Evolutionary conservation across 1,140 invertebrate genomes (phyloP), one percentile per base, ranked within the genome.

Genomic region (Aplysia californica): DNA sequence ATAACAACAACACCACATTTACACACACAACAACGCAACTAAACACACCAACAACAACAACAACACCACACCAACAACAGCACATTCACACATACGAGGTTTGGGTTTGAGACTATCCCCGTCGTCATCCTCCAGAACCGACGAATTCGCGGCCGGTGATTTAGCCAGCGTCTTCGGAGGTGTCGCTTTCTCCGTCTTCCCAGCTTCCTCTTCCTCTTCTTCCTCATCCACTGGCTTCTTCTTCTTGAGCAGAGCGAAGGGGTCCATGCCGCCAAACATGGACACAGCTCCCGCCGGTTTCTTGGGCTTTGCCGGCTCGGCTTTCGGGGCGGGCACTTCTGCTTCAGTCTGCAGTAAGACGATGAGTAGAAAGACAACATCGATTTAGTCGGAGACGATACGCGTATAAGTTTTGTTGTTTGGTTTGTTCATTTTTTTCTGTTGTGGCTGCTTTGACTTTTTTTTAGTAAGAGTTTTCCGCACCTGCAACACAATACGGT

Each of bases 211-310:
- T 36, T 75, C 73, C 5, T 77, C 73, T 44, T 76, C 41, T 38
- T 75, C 67, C 35, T 77, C 71, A 29, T 44, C 59, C 65, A 64
- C 36, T 31, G 75, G 56, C 33, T 65, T 78, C 72, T 82, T 83
- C 41, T 80, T 85, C 76, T 85, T 85, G 41, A 84, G 31, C 36
- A 82, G 67, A 44, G 82, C 82, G 23, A 78, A 66, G 15, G 84
- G 84, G 69, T 87, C 83, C 1, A 75, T 33, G 2, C 85, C 85
- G 26, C 86, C 86, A 77, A 87, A 85, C 82, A 87, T 85, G 18
- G 86, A 87, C 65, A 87, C 86, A 15, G 82, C 86, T 31, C 86
- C 86, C 5, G 82, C 79, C 10, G 84, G 86, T 69, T 85, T 87
- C 65, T 71, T 82, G 0, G 80, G 76, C 55, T 83, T 85, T 36